Percentiles rank a stretch among this genome's conserved stretches.
Conservation (phyloP, 1,140 invertebrate genomes). For the Wiebesia pumilae region DNA sequence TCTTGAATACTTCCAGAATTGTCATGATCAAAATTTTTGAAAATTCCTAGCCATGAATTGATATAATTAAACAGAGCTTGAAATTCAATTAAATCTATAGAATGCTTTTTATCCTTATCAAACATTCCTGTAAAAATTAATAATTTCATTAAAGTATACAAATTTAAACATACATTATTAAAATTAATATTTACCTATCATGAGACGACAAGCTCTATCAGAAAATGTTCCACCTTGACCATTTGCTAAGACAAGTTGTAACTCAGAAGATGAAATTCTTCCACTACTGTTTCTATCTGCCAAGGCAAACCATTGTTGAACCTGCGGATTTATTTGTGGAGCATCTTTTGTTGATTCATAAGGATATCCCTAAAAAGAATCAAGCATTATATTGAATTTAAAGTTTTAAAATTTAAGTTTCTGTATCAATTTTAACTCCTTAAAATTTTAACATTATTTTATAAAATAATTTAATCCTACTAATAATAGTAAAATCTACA, state of each 20-base stretch:
- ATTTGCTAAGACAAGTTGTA: slow-evolving; percentile 89
- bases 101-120: slow-evolving; percentile 88
- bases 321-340: slow-evolving; percentile 77
- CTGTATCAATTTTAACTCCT: too few species aligned
- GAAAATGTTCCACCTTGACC: slow-evolving; percentile 91
- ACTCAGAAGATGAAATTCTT: slow-evolving; percentile 85
- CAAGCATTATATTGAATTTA: neutral
- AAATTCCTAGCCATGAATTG: slow-evolving; percentile 89
- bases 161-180: neutral
- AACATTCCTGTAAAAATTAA: slow-evolving; percentile 83
- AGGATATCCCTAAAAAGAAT: slow-evolving; percentile 55
- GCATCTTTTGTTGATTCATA: slow-evolving; percentile 57
- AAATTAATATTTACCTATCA: slow-evolving; percentile 83
- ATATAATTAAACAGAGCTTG: slow-evolving; percentile 91
- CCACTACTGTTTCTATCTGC: slow-evolving; percentile 89
- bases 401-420: neutral
- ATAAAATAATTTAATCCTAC: too few species aligned
- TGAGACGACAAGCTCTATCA: slow-evolving; percentile 88
- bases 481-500: too few species aligned
- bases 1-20: slow-evolving; percentile 89
- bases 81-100: slow-evolving; percentile 91
- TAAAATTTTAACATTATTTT: too few species aligned
- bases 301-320: slow-evolving; percentile 87
- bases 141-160: neutral
- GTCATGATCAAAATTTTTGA: slow-evolving; percentile 88